phyloP scores from a whole-genome alignment of 2,113 vertebrate species.

The Porphyrio hochstetteri region DNA sequence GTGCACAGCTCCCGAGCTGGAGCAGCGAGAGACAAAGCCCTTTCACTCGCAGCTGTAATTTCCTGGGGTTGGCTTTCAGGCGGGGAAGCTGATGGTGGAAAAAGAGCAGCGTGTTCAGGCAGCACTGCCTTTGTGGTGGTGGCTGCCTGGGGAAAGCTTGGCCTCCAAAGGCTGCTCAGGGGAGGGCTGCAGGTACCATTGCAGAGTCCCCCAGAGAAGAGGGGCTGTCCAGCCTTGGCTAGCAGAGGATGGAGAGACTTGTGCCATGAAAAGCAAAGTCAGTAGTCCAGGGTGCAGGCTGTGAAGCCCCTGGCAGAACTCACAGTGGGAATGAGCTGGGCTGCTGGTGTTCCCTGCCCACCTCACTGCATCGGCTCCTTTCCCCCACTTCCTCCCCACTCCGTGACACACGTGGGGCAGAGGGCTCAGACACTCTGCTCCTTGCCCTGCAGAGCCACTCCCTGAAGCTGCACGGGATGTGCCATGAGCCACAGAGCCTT shows the following conservation, averaged over 20 bases:
- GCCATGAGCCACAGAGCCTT: background rate
- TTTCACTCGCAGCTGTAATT: background rate
- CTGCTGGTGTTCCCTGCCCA: background rate
- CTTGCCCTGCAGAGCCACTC: background rate
- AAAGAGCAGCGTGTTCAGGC: background rate
- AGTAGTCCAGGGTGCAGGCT: background rate
- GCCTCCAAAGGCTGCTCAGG: background rate
- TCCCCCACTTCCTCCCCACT: background rate
- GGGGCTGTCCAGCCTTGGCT: fast-evolving
- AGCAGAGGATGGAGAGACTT: background rate
- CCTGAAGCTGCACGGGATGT: background rate
- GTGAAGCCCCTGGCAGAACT: background rate
- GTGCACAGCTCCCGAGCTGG: background rate
- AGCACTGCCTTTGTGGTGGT: background rate
- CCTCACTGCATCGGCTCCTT: background rate
- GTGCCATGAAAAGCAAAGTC: background rate
- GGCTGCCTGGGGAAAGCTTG: background rate
- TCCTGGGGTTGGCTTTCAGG: background rate
- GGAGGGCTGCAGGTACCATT: background rate
- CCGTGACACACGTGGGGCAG: fast-evolving
- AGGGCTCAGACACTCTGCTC: fast-evolving
- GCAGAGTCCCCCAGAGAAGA: background rate
- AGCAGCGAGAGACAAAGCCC: conserved; percentile 10
- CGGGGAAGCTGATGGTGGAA: background rate
- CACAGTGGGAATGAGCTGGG: background rate